Base-by-base conservation (phyloP, 92 coral and sea anemone genomes). In the Desmophyllum pertusum region DNA sequence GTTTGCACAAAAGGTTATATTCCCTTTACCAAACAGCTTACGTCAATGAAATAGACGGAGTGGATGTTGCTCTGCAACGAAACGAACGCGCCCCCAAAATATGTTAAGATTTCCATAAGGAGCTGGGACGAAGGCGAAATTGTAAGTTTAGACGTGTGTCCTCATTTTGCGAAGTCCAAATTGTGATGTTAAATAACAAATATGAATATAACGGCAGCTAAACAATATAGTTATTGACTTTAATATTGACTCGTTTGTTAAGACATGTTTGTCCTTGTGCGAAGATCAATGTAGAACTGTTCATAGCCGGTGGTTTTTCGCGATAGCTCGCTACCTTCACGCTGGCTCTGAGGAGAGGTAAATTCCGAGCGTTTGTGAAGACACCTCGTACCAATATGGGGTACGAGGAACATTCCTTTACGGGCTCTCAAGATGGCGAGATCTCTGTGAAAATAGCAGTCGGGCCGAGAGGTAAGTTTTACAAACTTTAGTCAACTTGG, bases 381-480 rank as follows among this genome's bases (percentile, higher is more conserved):
- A 1, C 66, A 31, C 21, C 30, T 30, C 37, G 79, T 15, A 7
- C 30, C 33, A 35, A 55, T 10, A 21, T 9, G 9, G 68, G 45
- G 17, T 29, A 42, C 67, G 29, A 53, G 40, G 86, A 55, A 73
- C 41, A 82, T 82, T 71, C 78, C 79, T 29, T 42, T 27, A 30
- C 55, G 11, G 72, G 31, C 37, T 52, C 86, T 11, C 70, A 57
- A 2, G 86, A 82, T 41, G 70, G 31, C 53, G 86, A 82, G 37
- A 35, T 55, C 42, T 25, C 33, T 45, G 78, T 82, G 31, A 79
- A 82, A 82, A n/a, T 82, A 21, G 19, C 86, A 1, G 86, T 82
- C 19, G 86, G 86, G 19, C 86, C 86, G 5, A 82, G 33, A 82
- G 86, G 86, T 82, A 13, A 57, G 86, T 5, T 52, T 3, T 9